phyloP scores from a whole-genome alignment of 2,888 invertebrate species.

The Pseudococcus viburni region DNA sequence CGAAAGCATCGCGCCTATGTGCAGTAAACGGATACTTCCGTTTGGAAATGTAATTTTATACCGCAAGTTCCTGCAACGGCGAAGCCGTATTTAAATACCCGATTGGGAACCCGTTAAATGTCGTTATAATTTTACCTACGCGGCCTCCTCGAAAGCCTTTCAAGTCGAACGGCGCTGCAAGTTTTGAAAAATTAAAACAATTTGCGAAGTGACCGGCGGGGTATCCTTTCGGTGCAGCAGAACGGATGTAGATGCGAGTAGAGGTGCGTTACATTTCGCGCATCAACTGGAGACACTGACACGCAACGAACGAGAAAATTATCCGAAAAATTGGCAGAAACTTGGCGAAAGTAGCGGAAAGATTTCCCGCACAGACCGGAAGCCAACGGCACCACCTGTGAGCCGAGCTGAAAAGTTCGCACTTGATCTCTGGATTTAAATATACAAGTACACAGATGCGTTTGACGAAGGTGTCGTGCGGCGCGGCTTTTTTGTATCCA shows the following conservation, averaged over 20 bases:
- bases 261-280: too few species aligned
- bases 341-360: not conserved
- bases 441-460: too few species aligned
- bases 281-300: not conserved
- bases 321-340: not conserved
- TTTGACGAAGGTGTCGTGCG: too few species aligned
- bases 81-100: slow-evolving; percentile 13
- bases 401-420: too few species aligned
- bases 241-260: too few species aligned
- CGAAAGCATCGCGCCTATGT: not conserved
- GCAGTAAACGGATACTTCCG: slow-evolving; percentile 46
- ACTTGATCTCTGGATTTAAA: too few species aligned
- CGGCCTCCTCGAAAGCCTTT: slow-evolving; percentile 19
- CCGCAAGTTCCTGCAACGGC: slow-evolving; percentile 6
- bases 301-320: not conserved
- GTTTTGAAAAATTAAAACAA: not conserved
- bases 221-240: too few species aligned
- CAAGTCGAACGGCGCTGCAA: not conserved
- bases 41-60: slow-evolving; percentile 49
- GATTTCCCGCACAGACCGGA: too few species aligned
- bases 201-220: not conserved
- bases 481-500: not conserved
- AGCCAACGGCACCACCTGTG: too few species aligned
- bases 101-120: slow-evolving; percentile 31
- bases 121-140: not conserved